phyloP scores from a whole-genome alignment of 2,888 invertebrate species.

The Hipparchia sbordonii region DNA sequence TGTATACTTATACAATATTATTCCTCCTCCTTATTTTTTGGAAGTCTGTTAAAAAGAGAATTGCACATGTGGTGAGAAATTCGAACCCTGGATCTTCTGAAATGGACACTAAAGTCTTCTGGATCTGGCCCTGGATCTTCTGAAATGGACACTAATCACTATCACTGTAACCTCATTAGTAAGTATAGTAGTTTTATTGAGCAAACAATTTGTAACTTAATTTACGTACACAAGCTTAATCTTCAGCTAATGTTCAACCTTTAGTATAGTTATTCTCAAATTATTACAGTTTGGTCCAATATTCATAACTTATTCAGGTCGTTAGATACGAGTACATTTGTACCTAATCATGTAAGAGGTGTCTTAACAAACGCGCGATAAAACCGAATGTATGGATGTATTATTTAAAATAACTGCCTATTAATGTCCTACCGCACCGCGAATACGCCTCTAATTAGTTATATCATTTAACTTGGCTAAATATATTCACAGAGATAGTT shows the following conservation, averaged over 20 bases:
- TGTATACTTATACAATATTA: too few species aligned
- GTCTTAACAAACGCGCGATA: constrained; percentile 35
- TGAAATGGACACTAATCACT: too few species aligned
- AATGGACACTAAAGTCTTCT: too few species aligned
- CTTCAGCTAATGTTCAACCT: not conserved
- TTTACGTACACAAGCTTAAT: constrained; percentile 1
- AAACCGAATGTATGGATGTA: constrained; percentile 38
- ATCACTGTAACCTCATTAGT: too few species aligned
- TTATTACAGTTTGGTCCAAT: constrained; percentile 12
- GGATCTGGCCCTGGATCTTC: too few species aligned
- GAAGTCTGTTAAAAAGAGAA: too few species aligned
- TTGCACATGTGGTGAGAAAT: too few species aligned
- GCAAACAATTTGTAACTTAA: constrained; percentile 10
- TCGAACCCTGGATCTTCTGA: too few species aligned
- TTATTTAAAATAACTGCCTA: constrained; percentile 39
- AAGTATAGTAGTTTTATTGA: not conserved
- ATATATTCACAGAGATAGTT: constrained; percentile 9
- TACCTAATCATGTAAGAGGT: constrained; percentile 29
- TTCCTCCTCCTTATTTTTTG: too few species aligned
- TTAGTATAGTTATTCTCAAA: constrained; percentile 9
- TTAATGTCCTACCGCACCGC: constrained; percentile 32
- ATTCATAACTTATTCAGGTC: constrained; percentile 18
- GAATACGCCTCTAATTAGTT: constrained; percentile 30
- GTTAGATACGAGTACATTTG: constrained; percentile 24
- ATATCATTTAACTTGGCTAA: constrained; percentile 32